Evolutionary conservation across 2,113 vertebrate species (phyloP), one percentile per base, ranked within the genome.

Genomic region (Jacana jacana): DNA sequence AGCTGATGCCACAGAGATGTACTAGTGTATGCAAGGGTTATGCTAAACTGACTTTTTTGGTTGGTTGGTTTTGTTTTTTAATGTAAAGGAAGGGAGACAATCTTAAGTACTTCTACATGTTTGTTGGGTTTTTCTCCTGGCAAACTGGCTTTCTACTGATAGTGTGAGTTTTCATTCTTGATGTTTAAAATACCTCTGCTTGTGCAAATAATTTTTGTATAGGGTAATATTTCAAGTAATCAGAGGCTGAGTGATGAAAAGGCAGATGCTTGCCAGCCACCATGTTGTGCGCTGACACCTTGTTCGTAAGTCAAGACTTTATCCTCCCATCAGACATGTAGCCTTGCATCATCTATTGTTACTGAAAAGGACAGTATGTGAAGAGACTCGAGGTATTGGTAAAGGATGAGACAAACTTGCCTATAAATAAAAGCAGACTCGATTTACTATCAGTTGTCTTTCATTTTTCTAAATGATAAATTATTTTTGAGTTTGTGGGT

Each of bases 281-380:
- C 1, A 6, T 14, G 40, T 46, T 81, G 12, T 16, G 5, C 42
- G 33, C n/a, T 87, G 48, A 11, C 19, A 27, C 39, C 44, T 73
- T 0, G 0, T 20, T 84, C 3, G 0, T 54, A 35, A 60, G 6
- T 55, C 80, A 61, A 48, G 27, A 35, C 9, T 3, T 3, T 35
- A 4, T 14, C 9, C 12, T 80, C 23, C 35, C 8, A 4, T 48
- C 31, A 58, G 49, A 23, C 1, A 1, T 4, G 7, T 18, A 25
- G 13, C 14, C 19, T 88, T 58, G 22, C 6, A 27, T 48, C 1
- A 1, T 17, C 25, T 25, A 7, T 48, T 52, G 13, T 54, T 54
- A 52, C 20, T 3, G 6, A 42, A 79, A 57, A 78, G 5, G 8
- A 35, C 13, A 31, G 11, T 28, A 9, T 10, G 8, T 52, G 35